phyloP scores from a whole-genome alignment of 23 tunicate species.

The Oikopleura albicans region DNA sequence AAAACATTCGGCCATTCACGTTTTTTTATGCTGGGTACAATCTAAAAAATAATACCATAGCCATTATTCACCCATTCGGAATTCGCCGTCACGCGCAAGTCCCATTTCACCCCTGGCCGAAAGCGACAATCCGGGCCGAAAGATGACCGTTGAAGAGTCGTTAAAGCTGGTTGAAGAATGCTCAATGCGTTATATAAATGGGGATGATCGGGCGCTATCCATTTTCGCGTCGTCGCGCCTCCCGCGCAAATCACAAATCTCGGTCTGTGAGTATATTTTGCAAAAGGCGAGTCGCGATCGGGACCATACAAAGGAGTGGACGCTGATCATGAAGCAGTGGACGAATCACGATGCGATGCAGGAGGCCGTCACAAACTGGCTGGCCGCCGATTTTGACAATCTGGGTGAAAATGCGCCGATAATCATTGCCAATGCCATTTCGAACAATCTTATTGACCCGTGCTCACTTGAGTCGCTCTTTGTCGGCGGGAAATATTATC shows the following conservation, averaged over 20 bases:
- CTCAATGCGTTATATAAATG: not conserved
- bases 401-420: not conserved
- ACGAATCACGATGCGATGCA: not conserved
- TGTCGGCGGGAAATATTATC: not conserved
- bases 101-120: conserved; percentile 2
- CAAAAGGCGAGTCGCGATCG: too few relatives aligned
- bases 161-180: not conserved
- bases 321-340: not conserved
- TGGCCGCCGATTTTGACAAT: not conserved
- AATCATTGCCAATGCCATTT: not conserved
- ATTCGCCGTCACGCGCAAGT: not conserved
- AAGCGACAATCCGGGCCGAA: not conserved
- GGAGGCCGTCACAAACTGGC: not conserved
- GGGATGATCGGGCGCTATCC: not conserved
- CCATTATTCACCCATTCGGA: conserved; percentile 3
- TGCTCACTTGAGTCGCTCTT: not conserved
- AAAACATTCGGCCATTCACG: too few relatives aligned
- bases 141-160: not conserved
- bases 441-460: not conserved
- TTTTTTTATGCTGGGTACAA: too few relatives aligned
- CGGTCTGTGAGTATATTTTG: too few relatives aligned
- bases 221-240: too few relatives aligned
- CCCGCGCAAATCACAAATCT: too few relatives aligned
- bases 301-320: not conserved
- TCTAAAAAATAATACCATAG: not conserved